Percentiles rank a stretch among this genome's conserved stretches.
Evolutionary conservation across 30 jellyfish, hydroid and myxozoan genomes (phyloP).

Genomic region (Pelagia noctiluca): DNA sequence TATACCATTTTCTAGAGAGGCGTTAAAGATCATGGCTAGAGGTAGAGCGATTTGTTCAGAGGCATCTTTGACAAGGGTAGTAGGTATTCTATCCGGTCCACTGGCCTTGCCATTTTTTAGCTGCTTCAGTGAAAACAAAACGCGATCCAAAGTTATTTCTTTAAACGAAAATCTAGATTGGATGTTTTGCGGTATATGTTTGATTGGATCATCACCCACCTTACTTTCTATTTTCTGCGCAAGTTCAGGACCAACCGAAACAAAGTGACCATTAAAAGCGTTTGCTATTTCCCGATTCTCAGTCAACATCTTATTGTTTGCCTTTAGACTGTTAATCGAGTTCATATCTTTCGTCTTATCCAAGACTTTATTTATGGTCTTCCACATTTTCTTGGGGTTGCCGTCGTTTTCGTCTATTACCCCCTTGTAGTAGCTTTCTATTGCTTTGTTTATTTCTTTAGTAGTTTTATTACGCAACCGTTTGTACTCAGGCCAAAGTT

Average conservation of each 20-base stretch:
- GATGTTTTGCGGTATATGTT: not conserved
- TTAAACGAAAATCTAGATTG: not conserved
- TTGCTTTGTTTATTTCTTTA: not conserved
- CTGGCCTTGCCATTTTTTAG: constrained; percentile 13
- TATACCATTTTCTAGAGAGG: too few relatives aligned
- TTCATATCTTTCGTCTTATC: not conserved
- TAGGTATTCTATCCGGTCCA: constrained; percentile 16
- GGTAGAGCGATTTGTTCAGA: too few relatives aligned
- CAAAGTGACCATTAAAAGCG: constrained; percentile 10
- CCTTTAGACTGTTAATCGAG: not conserved
- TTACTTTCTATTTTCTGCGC: constrained; percentile 7
- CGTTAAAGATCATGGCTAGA: too few relatives aligned
- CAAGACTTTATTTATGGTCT: not conserved
- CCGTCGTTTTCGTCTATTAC: not conserved
- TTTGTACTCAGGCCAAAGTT: not conserved
- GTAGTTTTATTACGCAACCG: not conserved
- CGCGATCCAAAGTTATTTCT: not conserved
- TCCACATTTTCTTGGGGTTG: not conserved
- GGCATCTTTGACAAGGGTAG: not conserved
- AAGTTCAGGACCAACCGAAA: constrained; percentile 14
- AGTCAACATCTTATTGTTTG: not conserved
- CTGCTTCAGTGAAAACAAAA: not conserved
- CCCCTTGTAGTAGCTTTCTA: not conserved
- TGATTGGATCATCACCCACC: constrained; percentile 14
- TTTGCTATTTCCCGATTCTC: not conserved